phyloP scores from a whole-genome alignment of 2,797 vertebrate genomes.

The Chrosomus eos region DNA sequence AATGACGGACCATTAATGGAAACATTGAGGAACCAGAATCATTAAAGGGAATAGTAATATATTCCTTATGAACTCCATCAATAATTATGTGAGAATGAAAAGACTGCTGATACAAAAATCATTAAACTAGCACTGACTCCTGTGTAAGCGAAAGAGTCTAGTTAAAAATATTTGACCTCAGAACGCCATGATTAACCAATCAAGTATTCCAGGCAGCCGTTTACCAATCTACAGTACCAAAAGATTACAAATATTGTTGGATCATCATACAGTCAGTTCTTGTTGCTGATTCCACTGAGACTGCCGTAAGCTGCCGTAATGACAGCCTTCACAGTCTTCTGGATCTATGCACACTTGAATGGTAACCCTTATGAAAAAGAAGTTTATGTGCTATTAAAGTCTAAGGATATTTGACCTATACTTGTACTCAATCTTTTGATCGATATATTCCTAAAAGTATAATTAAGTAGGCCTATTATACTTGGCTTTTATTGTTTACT shows the following conservation, averaged over 20 bases:
- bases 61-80: not conserved
- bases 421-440: too few species aligned
- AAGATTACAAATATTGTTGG: not conserved
- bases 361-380: too few species aligned
- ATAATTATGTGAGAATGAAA: not conserved
- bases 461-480: too few species aligned
- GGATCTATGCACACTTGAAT: not conserved
- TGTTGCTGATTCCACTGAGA: not conserved
- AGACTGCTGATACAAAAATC: not conserved
- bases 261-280: not conserved
- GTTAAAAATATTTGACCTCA: not conserved
- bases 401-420: too few species aligned
- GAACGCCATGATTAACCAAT: not conserved
- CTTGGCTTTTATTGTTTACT: too few species aligned
- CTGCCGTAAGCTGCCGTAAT: not conserved
- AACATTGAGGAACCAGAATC: not conserved
- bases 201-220: not conserved
- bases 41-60: not conserved
- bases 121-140: not conserved
- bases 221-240: not conserved
- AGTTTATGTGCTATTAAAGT: too few species aligned
- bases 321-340: too few species aligned
- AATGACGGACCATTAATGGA: too few species aligned
- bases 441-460: too few species aligned
- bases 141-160: not conserved